Evolutionary conservation across 2,113 vertebrate genomes (phyloP).

Genomic region (Aythya baeri): DNA sequence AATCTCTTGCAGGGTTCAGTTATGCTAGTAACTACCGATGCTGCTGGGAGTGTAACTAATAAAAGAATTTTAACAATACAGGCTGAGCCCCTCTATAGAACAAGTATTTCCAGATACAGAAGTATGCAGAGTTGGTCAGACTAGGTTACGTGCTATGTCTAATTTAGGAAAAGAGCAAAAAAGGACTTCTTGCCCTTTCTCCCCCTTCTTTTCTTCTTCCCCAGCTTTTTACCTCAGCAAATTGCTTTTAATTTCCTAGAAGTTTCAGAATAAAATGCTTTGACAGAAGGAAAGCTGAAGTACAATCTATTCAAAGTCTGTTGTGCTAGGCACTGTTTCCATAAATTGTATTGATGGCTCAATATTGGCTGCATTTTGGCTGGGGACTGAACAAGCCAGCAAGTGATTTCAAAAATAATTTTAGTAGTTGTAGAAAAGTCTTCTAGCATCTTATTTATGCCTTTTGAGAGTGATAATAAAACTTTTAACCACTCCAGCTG

Average conservation of each 20-base stretch:
- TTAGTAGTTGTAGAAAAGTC: background rate
- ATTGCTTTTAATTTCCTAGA: slow-evolving; percentile 2
- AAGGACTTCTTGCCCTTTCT: background rate
- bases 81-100: background rate
- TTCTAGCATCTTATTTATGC: background rate
- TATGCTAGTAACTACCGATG: background rate
- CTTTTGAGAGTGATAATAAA: background rate
- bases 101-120: background rate
- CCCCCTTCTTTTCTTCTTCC: background rate
- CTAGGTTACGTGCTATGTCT: background rate
- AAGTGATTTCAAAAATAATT: background rate
- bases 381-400: background rate
- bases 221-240: background rate
- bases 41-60: background rate
- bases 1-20: background rate
- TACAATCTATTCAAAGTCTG: background rate
- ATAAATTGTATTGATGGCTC: background rate
- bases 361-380: background rate
- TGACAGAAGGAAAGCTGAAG: background rate
- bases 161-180: background rate
- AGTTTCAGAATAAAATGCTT: background rate
- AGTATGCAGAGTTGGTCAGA: background rate
- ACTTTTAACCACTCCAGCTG: background rate
- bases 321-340: background rate
- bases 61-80: background rate